Evolutionary conservation across 2,797 vertebrate species (phyloP), one percentile per base, ranked within the genome.

Genomic region (Limnodromus scolopaceus): DNA sequence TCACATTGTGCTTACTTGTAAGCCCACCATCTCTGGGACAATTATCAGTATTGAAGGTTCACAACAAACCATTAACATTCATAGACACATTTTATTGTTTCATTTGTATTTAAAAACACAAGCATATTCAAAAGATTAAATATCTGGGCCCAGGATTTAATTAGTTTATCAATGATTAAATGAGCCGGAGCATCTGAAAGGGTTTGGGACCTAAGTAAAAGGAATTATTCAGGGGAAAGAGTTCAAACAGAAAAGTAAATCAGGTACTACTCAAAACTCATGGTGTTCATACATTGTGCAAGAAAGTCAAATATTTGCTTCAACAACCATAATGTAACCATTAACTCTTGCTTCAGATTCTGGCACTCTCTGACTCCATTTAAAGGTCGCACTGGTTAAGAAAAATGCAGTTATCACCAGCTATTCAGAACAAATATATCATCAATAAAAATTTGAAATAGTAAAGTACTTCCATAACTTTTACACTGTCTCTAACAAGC

Each of bases 241-340:
- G 84, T 55, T 65, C 90, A 88, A 94, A 76, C 66, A 75, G 80
- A 94, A 96, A 77, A 96, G 84, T 87, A 97, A 87, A 97, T 84
- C 32, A 77, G 92, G 46, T 92, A 61, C 75, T 90, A 75, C 95
- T 91, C 51, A 64, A 87, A 95, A 93, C 75, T 68, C 91, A 79
- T 43, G 93, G 89, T 91, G 88, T 79, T 93, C 95, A 89, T 91
- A 68, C n/a, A 80, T 98, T 98, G 97, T 97, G 98, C 97, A 98
- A 98, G 74, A 91, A 96, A 96, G 89, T 97, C 98, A 98, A 99
- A 99, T 99, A 99, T 99, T 99, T 99, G 98, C 96, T 96, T 94
- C 92, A 96, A 93, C 91, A 71, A 86, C 92, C 83, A 63, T 86
- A 94, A 95, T 92, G 95, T 98, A 98, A 98, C 97, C 98, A 98